Evolutionary conservation across 2,888 invertebrate species (phyloP), one percentile per base, ranked within the genome.

Genomic region (Erebia ligea): DNA sequence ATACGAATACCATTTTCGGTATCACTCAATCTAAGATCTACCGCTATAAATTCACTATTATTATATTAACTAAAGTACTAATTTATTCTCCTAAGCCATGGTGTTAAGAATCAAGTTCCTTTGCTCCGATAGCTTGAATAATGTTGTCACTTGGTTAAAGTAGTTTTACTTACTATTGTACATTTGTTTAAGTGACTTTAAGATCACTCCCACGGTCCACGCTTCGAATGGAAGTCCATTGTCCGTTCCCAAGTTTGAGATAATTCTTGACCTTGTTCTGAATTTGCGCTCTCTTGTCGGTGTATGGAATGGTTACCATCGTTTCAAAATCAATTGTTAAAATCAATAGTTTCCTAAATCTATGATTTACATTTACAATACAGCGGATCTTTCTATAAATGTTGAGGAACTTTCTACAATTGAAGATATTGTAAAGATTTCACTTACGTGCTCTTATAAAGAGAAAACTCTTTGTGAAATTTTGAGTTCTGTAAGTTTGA

Each of bases 211-310:
- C 92, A 92, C 90, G 89, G 84, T 85, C 77, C 76, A 76, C 77
- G 77, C 82, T 80, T 78, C 80, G 84, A 85, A 86, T 84, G 84
- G 85, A 83, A 79, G 79, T 79, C 86, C 80, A 90, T 91, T 91
- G 90, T 92, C 86, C 85, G 80, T 79, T 82, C 76, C 80, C 78
- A 79, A 80, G 83, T 84, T 81, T 89, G 87, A 88, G 87, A 90
- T 86, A 86, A 84, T 89, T 87, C 85, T 87, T 90, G 88, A 88
- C 91, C 91, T 88, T 89, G 91, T 90, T 91, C 89, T 82, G 83
- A 83, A 88, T 90, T 82, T 84, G 72, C 69, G 59, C 72, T 74
- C 67, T 72, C 48, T 69, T 69, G 48, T 58, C 57, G 59, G 72
- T 64, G 54, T 75, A 73, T 84, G 81, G 54, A 75, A 73, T 84